Percentiles rank a stretch among this genome's conserved stretches.
Conservation (phyloP, 2,113 vertebrate species). For the Pseudorhombus dupliciocellatus region DNA sequence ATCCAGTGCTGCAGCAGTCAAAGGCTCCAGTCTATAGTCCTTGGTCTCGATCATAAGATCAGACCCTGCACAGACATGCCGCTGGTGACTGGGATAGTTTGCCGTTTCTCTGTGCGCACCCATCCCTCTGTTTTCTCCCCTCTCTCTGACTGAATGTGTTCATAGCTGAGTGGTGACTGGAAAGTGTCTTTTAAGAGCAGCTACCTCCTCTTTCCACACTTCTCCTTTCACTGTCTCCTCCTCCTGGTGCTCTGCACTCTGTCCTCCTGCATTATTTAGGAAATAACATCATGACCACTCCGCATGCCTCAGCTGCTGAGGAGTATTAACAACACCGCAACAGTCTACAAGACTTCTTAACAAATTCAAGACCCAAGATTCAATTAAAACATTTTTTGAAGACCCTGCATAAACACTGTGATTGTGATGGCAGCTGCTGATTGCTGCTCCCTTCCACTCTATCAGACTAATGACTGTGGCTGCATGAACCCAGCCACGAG, state of each 20-base stretch:
- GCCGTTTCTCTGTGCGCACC: slow-evolving; percentile 7
- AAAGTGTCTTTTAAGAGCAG: slow-evolving; percentile 43
- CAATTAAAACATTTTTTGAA: too few relatives aligned
- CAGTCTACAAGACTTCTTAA: neutral
- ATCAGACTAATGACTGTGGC: neutral
- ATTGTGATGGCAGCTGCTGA: too few relatives aligned
- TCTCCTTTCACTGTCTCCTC: slow-evolving; percentile 19
- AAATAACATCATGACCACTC: slow-evolving; percentile 51
- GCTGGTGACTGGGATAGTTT: slow-evolving; percentile 5
- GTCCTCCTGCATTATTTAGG: slow-evolving; percentile 73
- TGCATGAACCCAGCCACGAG: neutral
- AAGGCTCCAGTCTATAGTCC: slow-evolving; percentile 20
- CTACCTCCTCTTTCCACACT: slow-evolving; percentile 22
- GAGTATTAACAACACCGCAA: slow-evolving; percentile 41
- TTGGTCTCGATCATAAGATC: slow-evolving; percentile 39
- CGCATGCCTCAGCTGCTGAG: slow-evolving; percentile 27
- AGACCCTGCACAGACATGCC: slow-evolving; percentile 9
- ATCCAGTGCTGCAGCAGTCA: slow-evolving; percentile 32
- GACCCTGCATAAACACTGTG: neutral
- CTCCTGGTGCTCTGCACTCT: slow-evolving; percentile 42
- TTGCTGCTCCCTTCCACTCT: too few relatives aligned
- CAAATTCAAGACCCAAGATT: too few relatives aligned
- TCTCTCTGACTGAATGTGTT: slow-evolving; percentile 41
- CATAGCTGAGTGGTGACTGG: slow-evolving; percentile 46
- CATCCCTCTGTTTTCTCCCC: slow-evolving; percentile 27